phyloP scores from a whole-genome alignment of 2,888 invertebrate genomes.

The Phalera bucephala region DNA sequence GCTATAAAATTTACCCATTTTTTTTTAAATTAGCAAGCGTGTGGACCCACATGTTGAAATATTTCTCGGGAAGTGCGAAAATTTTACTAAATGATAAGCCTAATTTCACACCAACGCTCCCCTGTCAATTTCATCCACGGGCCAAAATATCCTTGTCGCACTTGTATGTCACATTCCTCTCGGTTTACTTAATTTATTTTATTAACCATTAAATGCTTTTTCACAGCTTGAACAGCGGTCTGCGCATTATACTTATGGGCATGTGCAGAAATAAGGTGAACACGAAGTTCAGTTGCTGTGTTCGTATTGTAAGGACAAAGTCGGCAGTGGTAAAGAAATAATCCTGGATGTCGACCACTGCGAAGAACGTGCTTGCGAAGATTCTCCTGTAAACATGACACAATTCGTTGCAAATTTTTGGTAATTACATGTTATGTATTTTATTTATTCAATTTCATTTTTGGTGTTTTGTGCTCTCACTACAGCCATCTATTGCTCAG shows the following conservation, averaged over 20 bases:
- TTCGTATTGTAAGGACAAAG: constrained; percentile 85
- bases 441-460: no score
- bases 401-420: no score
- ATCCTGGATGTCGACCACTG: constrained; percentile 90
- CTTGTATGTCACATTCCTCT: no score
- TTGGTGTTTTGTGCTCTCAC: background rate
- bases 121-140: no score
- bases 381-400: constrained; percentile 89
- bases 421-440: no score
- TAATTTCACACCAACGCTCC: no score
- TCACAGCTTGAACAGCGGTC: constrained; percentile 72
- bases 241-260: constrained; percentile 72
- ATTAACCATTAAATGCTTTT: constrained; percentile 47
- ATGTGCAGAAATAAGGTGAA: constrained; percentile 85
- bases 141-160: no score
- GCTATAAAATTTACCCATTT: no score
- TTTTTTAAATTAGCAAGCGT: no score
- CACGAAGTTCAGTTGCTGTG: constrained; percentile 86
- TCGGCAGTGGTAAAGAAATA: constrained; percentile 90
- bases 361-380: constrained; percentile 93
- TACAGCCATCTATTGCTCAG: constrained; percentile 13
- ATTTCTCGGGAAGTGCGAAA: no score
- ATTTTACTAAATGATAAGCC: no score
- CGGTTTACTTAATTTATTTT: constrained; percentile 7
- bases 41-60: no score